Evolutionary conservation across 1,140 invertebrate species (phyloP).

Genomic region (Drosophila asahinai): DNA sequence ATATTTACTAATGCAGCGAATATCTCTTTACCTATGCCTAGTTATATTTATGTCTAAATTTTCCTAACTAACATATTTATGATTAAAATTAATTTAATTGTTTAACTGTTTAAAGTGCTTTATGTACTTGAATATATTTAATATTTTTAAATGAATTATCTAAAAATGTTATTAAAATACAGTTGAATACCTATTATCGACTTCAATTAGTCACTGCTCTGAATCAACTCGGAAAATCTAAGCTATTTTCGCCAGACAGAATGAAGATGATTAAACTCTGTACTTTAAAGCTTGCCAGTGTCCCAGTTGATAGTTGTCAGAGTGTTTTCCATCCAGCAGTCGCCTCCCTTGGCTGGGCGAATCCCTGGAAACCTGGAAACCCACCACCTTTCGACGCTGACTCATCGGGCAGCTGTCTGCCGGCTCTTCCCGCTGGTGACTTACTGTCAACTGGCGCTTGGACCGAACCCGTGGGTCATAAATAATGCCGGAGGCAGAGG

Average conservation of each 20-base stretch:
- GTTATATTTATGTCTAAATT: too few species aligned
- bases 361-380: conserved; percentile 43
- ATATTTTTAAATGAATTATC: too few species aligned
- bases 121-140: too few species aligned
- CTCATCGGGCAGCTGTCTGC: conserved; percentile 60
- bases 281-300: not conserved
- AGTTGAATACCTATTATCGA: not conserved
- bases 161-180: not conserved
- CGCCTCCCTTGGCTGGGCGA: not conserved
- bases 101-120: too few species aligned
- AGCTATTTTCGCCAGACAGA: not conserved
- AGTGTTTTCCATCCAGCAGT: not conserved
- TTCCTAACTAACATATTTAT: too few species aligned
- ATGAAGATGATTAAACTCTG: conserved; percentile 3
- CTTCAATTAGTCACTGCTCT: not conserved
- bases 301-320: conserved; percentile 4
- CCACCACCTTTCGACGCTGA: conserved; percentile 54
- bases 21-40: too few species aligned
- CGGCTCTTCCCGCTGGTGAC: conserved; percentile 34
- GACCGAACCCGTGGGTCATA: conserved; percentile 57
- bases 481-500: conserved; percentile 54
- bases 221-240: not conserved
- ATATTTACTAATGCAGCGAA: not conserved
- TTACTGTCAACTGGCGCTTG: conserved; percentile 77
- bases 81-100: too few species aligned